Evolutionary conservation across 2,113 vertebrate genomes (phyloP), one percentile per base, ranked within the genome.

Genomic region (Oryzias melastigma): DNA sequence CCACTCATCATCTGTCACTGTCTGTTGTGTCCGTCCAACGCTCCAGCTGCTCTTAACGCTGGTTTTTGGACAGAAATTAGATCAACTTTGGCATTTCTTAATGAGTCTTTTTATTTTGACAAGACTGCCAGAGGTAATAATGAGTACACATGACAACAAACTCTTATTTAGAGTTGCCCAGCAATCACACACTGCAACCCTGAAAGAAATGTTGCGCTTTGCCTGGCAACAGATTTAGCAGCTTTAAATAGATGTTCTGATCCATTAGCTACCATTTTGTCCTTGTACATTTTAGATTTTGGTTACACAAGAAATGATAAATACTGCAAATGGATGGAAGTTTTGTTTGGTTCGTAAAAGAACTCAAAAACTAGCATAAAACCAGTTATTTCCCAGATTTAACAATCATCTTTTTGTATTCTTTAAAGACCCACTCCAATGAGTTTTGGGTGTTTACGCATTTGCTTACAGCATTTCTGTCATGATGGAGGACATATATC

Each of bases 141-240:
- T 57, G 15, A 19, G 74, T 65, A 15, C 40, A 65, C 24, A 52
- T 50, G 35, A 46, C 48, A 58, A 41, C 12, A 47, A 69, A 78
- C 19, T 69, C 62, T 70, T 15, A 60, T 19, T 52, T 46, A 19
- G 20, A 46, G 82, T 85, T 80, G 78, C 85, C 58, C 77, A 64
- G 81, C 76, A 57, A 64, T 78, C 73, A 57, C 62, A 64, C 64
- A 59, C 46, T 46, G 14, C 6, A 24, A 54, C 19, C 19, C 49
- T 12, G 16, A 3, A 35, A 67, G 46, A 62, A 40, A 29, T 41
- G 18, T 20, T 48, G 15, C 14, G 19, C 15, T 64, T 77, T 46
- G 40, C 62, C 20, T 20, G 14, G 27, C 55, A 75, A 78, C 57
- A 53, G 2, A 60, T 60, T 52, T 46, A 43, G 10, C 43, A 19